Percentiles rank a stretch among this genome's conserved stretches.
Evolutionary conservation across 2,797 vertebrate genomes (phyloP).

Genomic region (Alauda arvensis): DNA sequence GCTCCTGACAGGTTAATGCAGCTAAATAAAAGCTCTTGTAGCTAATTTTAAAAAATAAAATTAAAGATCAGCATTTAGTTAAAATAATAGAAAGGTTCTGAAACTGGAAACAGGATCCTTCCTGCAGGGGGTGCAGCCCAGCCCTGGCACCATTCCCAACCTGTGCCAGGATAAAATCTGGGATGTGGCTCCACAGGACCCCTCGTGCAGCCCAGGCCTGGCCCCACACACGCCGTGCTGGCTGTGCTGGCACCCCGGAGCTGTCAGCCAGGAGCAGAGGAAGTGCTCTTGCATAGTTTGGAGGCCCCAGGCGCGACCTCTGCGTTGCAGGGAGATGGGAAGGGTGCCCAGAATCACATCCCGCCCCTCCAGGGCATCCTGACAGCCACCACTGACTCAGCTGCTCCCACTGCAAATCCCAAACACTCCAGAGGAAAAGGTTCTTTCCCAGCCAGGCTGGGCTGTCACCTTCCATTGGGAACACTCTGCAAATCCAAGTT

Average conservation of each 20-base stretch:
- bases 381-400: constrained; percentile 14
- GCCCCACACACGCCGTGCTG: neutral
- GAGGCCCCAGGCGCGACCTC: neutral
- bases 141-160: neutral
- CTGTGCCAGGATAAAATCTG: neutral
- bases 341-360: constrained; percentile 8
- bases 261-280: neutral
- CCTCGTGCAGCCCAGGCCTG: fast-evolving
- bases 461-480: neutral
- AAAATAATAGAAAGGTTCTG: neutral
- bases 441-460: neutral
- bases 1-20: neutral
- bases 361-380: neutral
- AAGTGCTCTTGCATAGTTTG: neutral
- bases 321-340: neutral
- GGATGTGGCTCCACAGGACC: neutral
- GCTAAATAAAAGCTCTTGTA: neutral
- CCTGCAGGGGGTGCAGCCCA: neutral
- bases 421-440: constrained; percentile 9
- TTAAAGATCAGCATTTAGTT: neutral
- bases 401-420: neutral
- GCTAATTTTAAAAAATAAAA: neutral
- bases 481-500: neutral
- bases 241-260: neutral
- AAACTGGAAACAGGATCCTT: neutral